Conservation (phyloP, 2,113 vertebrate genomes). For the Stercorarius parasiticus region DNA sequence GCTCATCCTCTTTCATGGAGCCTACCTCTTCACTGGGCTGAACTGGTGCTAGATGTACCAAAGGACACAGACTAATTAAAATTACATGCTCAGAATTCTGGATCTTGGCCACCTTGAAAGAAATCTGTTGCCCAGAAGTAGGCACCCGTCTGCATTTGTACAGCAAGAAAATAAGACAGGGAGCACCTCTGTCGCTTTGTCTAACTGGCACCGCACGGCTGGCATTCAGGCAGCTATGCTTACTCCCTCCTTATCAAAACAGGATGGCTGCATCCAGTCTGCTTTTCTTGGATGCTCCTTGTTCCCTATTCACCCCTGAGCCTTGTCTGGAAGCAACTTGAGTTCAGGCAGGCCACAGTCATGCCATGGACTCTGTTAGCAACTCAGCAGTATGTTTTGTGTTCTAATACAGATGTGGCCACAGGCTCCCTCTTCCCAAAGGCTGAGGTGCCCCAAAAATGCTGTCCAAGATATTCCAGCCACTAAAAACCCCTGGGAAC, state of each 20-base stretch:
- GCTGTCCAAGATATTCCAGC: background rate
- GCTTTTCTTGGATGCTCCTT: background rate
- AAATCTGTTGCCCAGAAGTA: background rate
- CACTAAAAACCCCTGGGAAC: background rate
- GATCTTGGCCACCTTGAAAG: background rate
- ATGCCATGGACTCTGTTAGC: background rate
- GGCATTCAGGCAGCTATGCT: background rate
- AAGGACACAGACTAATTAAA: background rate
- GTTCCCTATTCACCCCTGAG: background rate
- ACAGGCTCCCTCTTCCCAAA: background rate
- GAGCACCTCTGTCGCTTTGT: rapidly evolving
- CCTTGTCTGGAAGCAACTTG: background rate
- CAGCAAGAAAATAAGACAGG: background rate
- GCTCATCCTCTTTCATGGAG: background rate
- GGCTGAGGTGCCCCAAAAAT: background rate
- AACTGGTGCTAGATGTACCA: background rate
- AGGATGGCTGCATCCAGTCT: background rate
- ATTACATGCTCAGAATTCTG: background rate
- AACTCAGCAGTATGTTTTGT: background rate
- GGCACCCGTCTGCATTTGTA: background rate
- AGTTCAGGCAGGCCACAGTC: background rate
- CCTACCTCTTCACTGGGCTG: background rate
- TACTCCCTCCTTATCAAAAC: background rate
- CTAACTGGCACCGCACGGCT: background rate
- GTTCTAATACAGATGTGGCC: background rate